Evolutionary conservation across 2,888 invertebrate species (phyloP).

Genomic region (Tinea trinotella): DNA sequence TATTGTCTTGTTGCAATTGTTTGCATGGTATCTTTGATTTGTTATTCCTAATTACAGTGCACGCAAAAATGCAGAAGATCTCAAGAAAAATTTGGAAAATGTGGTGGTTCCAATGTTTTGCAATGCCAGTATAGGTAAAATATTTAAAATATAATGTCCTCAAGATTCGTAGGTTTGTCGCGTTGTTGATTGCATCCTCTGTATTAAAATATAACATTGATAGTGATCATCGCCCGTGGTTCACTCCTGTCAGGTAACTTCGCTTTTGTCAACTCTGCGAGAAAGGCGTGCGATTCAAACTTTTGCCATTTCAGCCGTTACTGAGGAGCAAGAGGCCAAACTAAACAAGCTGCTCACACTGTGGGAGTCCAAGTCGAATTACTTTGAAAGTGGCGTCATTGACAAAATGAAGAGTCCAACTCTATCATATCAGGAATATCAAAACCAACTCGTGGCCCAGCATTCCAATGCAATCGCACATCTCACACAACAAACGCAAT

Average conservation of each 20-base stretch:
- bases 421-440: conserved; percentile 90
- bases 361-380: conserved; percentile 97
- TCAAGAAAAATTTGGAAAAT: conserved; percentile 93
- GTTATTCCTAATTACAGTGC: conserved; percentile 83
- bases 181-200: conserved; percentile 1
- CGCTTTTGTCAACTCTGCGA: conserved; percentile 48
- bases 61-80: conserved; percentile 93
- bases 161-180: conserved; percentile 59
- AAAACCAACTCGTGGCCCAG: conserved; percentile 86
- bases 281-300: conserved; percentile 23
- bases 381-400: conserved; percentile 86
- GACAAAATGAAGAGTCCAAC: conserved; percentile 90
- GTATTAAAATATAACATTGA: not conserved
- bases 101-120: conserved; percentile 99
- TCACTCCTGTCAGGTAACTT: conserved; percentile 42
- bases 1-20: conserved; percentile 23
- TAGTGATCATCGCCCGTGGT: not conserved
- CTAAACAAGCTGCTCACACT: conserved; percentile 92
- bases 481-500: conserved; percentile 84
- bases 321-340: conserved; percentile 91
- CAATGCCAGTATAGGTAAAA: conserved; percentile 86
- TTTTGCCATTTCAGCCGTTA: conserved; percentile 77
- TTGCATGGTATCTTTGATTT: conserved; percentile 65
- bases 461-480: conserved; percentile 84
- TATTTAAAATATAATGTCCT: conserved; percentile 68